Percentiles rank a stretch among this genome's conserved stretches.
Evolutionary conservation across 2,797 vertebrate genomes (phyloP).

Genomic region (Bucorvus abyssinicus): DNA sequence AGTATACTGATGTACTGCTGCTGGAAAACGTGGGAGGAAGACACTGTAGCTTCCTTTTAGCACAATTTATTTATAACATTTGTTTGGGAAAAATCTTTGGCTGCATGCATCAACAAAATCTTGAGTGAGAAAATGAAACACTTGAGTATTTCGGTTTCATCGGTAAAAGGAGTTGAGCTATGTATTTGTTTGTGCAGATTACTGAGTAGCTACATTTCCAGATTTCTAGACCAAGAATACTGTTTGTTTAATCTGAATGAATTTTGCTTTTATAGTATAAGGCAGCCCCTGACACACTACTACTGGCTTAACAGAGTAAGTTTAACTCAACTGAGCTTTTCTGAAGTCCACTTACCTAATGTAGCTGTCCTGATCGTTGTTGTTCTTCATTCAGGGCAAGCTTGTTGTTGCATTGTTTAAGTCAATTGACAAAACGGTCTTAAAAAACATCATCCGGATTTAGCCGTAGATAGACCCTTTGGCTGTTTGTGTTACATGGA

Average conservation of each 20-base stretch:
- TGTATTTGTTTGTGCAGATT: not conserved
- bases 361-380: not conserved
- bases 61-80: not conserved
- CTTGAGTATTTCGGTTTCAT: not conserved
- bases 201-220: not conserved
- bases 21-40: not conserved
- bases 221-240: not conserved
- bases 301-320: not conserved
- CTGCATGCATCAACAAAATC: not conserved
- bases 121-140: not conserved
- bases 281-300: not conserved
- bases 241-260: not conserved
- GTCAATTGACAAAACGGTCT: not conserved
- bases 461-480: not conserved
- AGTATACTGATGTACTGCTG: not conserved
- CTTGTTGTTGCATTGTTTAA: not conserved
- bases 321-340: not conserved
- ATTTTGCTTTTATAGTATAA: not conserved
- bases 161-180: not conserved
- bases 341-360: not conserved
- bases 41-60: not conserved
- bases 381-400: not conserved
- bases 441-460: not conserved
- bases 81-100: not conserved
- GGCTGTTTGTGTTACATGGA: not conserved